These are phyloP conservation scores for Ptychoptera contaminata DNA, from an alignment of 2,888 invertebrate species.

Conservation along the genomic window DNA sequence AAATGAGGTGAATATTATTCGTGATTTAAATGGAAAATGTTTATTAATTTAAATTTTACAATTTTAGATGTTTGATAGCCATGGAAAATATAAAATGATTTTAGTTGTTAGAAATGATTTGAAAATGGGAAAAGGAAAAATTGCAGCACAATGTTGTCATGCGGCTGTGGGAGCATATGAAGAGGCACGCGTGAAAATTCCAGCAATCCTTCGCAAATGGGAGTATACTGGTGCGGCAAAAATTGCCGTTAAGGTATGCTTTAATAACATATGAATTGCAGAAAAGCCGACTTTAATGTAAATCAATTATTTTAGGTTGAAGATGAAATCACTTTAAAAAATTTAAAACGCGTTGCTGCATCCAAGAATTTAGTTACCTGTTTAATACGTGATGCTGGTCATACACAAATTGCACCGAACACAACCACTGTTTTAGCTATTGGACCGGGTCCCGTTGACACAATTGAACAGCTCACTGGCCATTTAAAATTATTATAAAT, in stretches of 20 bases:
- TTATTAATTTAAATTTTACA: not conserved
- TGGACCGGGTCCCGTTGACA: conserved; percentile 70
- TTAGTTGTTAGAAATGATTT: conserved; percentile 77
- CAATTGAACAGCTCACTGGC: conserved; percentile 71
- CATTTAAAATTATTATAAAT: conserved; percentile 68
- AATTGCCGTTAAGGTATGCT: conserved; percentile 56
- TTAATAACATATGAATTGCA: not conserved
- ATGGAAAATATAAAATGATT: conserved; percentile 61
- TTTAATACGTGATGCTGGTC: conserved; percentile 77
- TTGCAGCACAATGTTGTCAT: conserved; percentile 88
- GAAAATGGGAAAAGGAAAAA: conserved; percentile 91
- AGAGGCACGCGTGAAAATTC: conserved; percentile 43
- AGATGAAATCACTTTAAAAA: conserved; percentile 52
- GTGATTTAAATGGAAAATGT: not conserved
- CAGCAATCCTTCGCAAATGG: conserved; percentile 40
- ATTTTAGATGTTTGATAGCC: conserved; percentile 14
- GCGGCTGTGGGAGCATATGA: conserved; percentile 82
- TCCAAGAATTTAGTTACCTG: conserved; percentile 52
- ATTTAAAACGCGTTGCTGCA: conserved; percentile 53
- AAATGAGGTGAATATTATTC: not conserved
- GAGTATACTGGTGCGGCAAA: conserved; percentile 68
- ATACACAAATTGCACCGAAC: conserved; percentile 82
- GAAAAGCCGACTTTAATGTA: not conserved
- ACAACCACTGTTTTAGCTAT: conserved; percentile 81
- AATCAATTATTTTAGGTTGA: conserved; percentile 34